Evolutionary conservation across 2,888 invertebrate species (phyloP).

Genomic region (Limnephilus rhombicus): DNA sequence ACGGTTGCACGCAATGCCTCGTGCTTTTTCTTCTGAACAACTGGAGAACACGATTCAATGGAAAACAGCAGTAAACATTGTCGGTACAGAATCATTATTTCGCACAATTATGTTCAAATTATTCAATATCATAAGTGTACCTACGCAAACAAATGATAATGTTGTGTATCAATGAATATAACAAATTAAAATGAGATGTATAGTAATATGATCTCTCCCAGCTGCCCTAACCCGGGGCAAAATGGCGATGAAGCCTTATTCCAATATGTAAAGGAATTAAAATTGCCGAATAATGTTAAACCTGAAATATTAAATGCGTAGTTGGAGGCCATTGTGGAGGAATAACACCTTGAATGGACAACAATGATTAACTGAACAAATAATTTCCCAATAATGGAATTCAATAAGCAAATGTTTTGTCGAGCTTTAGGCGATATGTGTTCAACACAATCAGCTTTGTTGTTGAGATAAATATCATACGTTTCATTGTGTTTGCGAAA

Average conservation of each 20-base stretch:
- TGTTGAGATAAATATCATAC: constrained; percentile 49
- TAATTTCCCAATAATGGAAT: constrained; percentile 49
- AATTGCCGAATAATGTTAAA: constrained; percentile 44
- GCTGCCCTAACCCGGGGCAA: constrained; percentile 29
- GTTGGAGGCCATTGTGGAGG: constrained; percentile 1
- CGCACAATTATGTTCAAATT: not conserved
- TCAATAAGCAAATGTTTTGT: constrained; percentile 51
- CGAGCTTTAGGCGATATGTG: constrained; percentile 31
- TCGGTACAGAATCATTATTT: not conserved
- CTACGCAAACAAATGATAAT: not conserved
- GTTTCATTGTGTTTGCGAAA: constrained; percentile 50
- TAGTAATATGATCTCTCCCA: constrained; percentile 10
- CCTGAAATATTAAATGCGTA: constrained; percentile 40
- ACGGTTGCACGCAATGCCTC: not conserved
- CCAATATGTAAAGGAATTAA: constrained; percentile 14
- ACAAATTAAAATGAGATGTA: not conserved
- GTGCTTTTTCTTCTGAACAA: not conserved
- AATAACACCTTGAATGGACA: constrained; percentile 51
- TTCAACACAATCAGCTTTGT: constrained; percentile 18
- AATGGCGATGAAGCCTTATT: constrained; percentile 5
- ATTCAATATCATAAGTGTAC: not conserved
- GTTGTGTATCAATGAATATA: not conserved
- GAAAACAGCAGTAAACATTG: not conserved
- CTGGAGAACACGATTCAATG: not conserved
- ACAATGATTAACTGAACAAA: constrained; percentile 56